phyloP scores from a whole-genome alignment of 2,888 invertebrate species.

The Augochlorella aurata region DNA sequence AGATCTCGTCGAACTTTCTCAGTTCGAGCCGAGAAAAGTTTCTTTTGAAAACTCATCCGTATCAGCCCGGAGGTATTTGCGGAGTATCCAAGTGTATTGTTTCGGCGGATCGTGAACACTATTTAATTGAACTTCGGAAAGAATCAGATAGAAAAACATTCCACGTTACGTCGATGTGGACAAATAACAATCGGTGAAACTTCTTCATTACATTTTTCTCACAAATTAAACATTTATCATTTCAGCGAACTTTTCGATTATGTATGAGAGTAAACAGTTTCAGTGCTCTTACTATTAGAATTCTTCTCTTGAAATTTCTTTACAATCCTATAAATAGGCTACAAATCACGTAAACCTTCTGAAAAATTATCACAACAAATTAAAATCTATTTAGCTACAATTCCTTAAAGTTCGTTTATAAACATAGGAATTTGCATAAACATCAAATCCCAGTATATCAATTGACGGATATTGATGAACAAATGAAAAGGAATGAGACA shows the following conservation, averaged over 20 bases:
- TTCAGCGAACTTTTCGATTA: background rate
- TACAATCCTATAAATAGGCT: no score
- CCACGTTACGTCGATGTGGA: background rate
- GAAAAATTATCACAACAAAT: no score
- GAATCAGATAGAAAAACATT: background rate
- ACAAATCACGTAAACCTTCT: no score
- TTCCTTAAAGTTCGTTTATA: no score
- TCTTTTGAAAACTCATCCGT: conserved; percentile 20
- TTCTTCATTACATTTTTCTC: background rate
- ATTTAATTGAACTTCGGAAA: conserved; percentile 32
- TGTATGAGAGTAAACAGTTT: no score
- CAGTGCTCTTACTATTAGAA: no score
- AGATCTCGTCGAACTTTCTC: conserved; percentile 37
- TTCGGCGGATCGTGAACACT: conserved; percentile 24
- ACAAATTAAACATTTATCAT: background rate
- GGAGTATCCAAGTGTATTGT: conserved; percentile 30
- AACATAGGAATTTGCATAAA: no score
- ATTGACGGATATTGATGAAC: no score
- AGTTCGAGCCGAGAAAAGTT: conserved; percentile 21
- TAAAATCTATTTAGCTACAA: no score
- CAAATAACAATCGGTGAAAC: conserved; percentile 16
- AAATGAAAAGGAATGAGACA: no score
- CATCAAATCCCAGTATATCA: no score
- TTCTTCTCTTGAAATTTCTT: no score
- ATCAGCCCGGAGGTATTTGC: conserved; percentile 30